Percentiles rank a stretch among this genome's conserved stretches.
Evolutionary conservation across 92 coral and sea anemone species (phyloP).

Genomic region (Phenganax stokvisi): DNA sequence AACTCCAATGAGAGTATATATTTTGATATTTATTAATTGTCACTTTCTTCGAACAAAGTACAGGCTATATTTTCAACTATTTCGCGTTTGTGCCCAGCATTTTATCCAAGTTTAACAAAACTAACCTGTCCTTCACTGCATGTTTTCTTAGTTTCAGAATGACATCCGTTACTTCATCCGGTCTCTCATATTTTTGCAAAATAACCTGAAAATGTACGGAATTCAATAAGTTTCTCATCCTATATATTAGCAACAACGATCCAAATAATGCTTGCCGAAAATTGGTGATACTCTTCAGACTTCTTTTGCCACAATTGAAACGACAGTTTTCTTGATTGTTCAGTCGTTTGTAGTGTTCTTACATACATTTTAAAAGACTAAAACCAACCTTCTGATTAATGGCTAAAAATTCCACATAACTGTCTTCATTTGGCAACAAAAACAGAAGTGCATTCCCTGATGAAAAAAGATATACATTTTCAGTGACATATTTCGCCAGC

Average conservation of each 20-base stretch:
- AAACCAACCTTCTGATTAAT: conserved; percentile 82
- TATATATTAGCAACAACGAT: too few relatives aligned
- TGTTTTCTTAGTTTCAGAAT: conserved; percentile 71
- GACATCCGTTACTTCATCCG: conserved; percentile 52
- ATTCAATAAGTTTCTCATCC: too few relatives aligned
- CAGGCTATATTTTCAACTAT: too few relatives aligned
- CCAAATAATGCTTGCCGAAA: too few relatives aligned
- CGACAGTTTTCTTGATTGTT: too few relatives aligned
- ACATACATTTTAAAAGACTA: not conserved
- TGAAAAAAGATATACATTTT: not conserved
- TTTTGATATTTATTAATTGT: too few relatives aligned
- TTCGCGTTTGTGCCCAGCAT: not conserved
- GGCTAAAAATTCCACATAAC: conserved; percentile 84
- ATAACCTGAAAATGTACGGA: conserved; percentile 57
- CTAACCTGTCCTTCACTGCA: conserved; percentile 87
- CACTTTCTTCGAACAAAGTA: too few relatives aligned
- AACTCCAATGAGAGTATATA: too few relatives aligned
- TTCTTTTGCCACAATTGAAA: too few relatives aligned
- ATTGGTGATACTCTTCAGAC: too few relatives aligned
- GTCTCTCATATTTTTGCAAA: conserved; percentile 57
- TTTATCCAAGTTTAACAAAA: not conserved
- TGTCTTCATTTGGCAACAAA: conserved; percentile 80
- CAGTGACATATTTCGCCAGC: too few relatives aligned
- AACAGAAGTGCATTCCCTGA: conserved; percentile 88
- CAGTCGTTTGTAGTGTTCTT: too few relatives aligned